phyloP scores from a whole-genome alignment of 2,113 vertebrate species.

The Vidua macroura region DNA sequence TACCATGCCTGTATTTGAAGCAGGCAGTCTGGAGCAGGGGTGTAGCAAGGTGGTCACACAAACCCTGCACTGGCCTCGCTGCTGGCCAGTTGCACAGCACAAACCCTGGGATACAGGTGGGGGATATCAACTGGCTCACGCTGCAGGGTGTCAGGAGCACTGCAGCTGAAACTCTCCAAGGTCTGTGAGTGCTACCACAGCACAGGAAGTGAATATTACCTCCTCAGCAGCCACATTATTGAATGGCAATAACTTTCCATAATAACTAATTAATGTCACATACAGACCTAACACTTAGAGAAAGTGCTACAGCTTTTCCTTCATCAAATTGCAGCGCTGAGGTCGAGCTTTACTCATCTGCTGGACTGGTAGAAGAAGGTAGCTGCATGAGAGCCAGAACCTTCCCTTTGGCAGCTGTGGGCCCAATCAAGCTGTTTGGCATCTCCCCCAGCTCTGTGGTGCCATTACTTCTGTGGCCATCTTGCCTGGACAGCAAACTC shows the following conservation, averaged over 20 bases:
- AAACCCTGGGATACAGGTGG: neutral
- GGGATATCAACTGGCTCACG: neutral
- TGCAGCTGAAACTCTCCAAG: neutral
- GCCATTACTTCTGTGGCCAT: neutral
- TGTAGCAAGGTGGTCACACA: neutral
- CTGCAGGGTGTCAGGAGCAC: neutral
- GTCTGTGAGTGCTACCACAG: neutral
- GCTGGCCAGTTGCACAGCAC: neutral
- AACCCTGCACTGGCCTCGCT: accelerated
- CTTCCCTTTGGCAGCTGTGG: neutral
- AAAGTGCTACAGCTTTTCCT: neutral
- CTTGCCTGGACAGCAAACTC: neutral
- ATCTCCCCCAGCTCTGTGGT: neutral
- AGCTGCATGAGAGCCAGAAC: neutral
- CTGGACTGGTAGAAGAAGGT: neutral
- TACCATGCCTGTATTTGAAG: neutral
- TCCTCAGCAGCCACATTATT: neutral
- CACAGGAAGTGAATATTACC: neutral
- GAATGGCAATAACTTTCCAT: slow-evolving; percentile 35
- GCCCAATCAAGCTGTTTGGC: neutral
- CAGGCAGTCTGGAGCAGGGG: neutral
- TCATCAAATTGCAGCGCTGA: neutral
- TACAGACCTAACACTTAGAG: neutral
- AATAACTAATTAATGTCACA: slow-evolving; percentile 42
- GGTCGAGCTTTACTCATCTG: neutral